Evolutionary conservation across 1,140 invertebrate genomes (phyloP).

Genomic region (Meteorus sp.): DNA sequence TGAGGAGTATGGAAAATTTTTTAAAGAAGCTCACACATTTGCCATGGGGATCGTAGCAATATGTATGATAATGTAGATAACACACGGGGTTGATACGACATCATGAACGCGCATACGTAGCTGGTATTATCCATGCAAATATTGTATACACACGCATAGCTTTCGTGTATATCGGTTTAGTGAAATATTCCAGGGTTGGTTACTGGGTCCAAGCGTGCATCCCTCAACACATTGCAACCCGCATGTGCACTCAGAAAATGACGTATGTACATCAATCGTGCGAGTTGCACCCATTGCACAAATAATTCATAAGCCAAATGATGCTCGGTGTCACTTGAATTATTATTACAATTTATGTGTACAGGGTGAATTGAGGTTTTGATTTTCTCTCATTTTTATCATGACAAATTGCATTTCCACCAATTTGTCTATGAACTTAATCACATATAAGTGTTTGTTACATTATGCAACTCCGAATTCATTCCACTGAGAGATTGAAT

Average conservation of each 20-base stretch:
- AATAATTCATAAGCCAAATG: too few relatives aligned
- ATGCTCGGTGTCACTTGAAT: too few relatives aligned
- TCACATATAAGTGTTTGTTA: too few relatives aligned
- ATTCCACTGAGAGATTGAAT: not conserved
- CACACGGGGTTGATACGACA: not conserved
- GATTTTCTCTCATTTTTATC: too few relatives aligned
- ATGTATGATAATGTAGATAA: conserved; percentile 33
- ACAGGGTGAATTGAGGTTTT: too few relatives aligned
- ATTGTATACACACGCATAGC: conserved; percentile 27
- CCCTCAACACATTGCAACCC: conserved; percentile 1
- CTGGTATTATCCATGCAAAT: conserved; percentile 28
- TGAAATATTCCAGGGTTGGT: conserved; percentile 17
- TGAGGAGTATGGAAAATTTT: too few relatives aligned
- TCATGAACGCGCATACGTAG: conserved; percentile 20
- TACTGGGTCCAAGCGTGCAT: conserved; percentile 15
- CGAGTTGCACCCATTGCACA: not conserved
- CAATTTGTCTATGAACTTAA: too few relatives aligned
- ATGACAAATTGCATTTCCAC: too few relatives aligned
- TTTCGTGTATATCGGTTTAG: too few relatives aligned
- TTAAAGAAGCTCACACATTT: not conserved
- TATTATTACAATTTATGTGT: too few relatives aligned
- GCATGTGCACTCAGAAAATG: not conserved
- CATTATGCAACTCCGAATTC: not conserved
- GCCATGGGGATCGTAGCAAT: conserved; percentile 24
- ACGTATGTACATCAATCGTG: not conserved